Evolutionary conservation across 2,797 vertebrate genomes (phyloP), one percentile per base, ranked within the genome.

Genomic region (Cirrhinus molitorella): DNA sequence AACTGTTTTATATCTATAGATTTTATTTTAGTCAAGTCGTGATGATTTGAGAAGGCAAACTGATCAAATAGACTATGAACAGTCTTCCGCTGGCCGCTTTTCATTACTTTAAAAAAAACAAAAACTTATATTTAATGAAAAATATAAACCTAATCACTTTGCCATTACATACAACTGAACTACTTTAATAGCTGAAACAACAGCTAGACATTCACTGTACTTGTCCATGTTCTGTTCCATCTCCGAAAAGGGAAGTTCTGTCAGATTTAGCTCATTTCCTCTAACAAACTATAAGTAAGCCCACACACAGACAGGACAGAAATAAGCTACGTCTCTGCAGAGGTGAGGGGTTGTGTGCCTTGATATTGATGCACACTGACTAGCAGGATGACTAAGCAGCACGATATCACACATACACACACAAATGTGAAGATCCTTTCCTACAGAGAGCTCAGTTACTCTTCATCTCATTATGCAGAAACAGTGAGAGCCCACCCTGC

Each of bases 331-430:
- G 17, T 21, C 19, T 67, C 63, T 80, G 71, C 75, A 70, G 63
- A 63, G 68, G 70, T 74, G 73, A 75, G 66, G 53, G 23, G 25
- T 70, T 70, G 67, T n/a, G 43, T 79, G 61, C 25, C 68, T 67
- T 86, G 81, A 87, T 85, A 75, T 74, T 84, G 80, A 83, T 53
- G 68, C 74, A 63, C 57, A 70, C 53, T 82, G 77, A 89, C 78
- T 79, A 85, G 79, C 11, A 74, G 73, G 73, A 86, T 83, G 81
- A 85, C 85, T 85, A 84, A 79, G 66, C 79, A 79, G n/a, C 63
- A 68, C 28, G 8, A 34, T 81, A 28, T 28, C 57, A 14, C 57
- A 14, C 23, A 59, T 75, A 81, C 78, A 83, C 70, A 47, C 85
- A 86, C 4, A 79, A 51, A 85, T 82, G 76, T 75, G 80, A 81